Conservation (phyloP, 2,797 vertebrate genomes). For the Furcifer pardalis region DNA sequence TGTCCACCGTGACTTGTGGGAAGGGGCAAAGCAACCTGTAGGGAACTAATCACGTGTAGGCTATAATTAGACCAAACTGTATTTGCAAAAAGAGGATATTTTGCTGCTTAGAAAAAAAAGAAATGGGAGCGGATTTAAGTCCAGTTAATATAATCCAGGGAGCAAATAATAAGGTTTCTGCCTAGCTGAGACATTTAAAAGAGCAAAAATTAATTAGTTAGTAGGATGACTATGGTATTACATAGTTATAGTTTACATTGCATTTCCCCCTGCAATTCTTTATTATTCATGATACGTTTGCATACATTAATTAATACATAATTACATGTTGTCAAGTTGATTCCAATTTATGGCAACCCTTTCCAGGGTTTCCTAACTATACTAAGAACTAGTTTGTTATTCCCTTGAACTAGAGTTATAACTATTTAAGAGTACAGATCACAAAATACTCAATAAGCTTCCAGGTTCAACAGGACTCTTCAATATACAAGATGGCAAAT, state of each 20-base stretch:
- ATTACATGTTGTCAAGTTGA: not conserved
- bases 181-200: slow-evolving; percentile 18
- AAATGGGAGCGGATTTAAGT: slow-evolving; percentile 45
- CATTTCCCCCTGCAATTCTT: too few relatives aligned
- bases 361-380: too few relatives aligned
- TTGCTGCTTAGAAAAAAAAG: slow-evolving; percentile 52
- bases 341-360: too few relatives aligned
- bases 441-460: not conserved
- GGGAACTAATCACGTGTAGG: slow-evolving; percentile 41
- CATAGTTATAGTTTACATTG: not conserved
- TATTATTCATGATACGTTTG: not conserved
- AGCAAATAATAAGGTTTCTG: slow-evolving; percentile 10
- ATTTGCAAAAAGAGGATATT: slow-evolving; percentile 52
- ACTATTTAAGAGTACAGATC: not conserved
- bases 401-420: too few relatives aligned
- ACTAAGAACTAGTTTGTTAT: too few relatives aligned
- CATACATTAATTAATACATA: not conserved
- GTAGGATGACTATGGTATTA: not conserved
- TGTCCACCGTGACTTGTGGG: slow-evolving; percentile 57
- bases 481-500: too few relatives aligned
- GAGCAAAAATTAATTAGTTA: not conserved
- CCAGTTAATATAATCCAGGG: slow-evolving; percentile 10
- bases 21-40: not conserved
- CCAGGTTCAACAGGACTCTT: not conserved
- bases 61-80: slow-evolving; percentile 40